These are phyloP conservation scores for Perognathus longimembris DNA, from an alignment of 2,113 vertebrate species.

Conservation along the genomic window DNA sequence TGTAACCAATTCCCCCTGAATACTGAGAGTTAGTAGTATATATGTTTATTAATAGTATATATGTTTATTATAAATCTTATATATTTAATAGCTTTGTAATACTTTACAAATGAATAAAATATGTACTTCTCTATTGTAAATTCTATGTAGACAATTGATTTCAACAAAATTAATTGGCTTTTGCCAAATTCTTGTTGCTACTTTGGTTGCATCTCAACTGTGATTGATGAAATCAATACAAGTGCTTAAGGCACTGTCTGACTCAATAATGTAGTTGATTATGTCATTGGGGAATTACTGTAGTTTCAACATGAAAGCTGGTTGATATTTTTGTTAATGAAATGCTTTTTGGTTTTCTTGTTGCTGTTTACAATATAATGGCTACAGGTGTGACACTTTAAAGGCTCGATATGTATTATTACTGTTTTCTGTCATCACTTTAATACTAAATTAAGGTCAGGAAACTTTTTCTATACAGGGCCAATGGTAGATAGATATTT, in stretches of 20 bases:
- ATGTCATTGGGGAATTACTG: too few relatives aligned
- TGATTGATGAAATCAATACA: background rate
- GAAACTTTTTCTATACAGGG: background rate
- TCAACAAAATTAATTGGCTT: background rate
- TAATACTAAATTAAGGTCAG: background rate
- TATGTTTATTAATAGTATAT: background rate
- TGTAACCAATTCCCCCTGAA: background rate
- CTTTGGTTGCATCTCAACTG: background rate
- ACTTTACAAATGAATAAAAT: background rate
- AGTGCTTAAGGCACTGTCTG: background rate
- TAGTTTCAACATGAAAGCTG: background rate
- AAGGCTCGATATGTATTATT: background rate
- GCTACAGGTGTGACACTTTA: background rate
- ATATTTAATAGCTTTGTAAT: background rate
- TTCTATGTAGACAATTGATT: background rate
- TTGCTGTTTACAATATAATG: background rate
- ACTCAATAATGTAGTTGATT: background rate
- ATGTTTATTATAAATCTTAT: background rate
- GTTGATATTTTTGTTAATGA: background rate
- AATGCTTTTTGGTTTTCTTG: background rate
- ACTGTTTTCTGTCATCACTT: background rate
- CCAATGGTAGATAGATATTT: background rate
- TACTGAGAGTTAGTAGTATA: background rate
- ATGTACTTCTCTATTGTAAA: background rate
- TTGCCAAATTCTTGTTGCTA: background rate